Evolutionary conservation across 2,113 vertebrate species (phyloP), one percentile per base, ranked within the genome.

Genomic region (Eulemur macaco): DNA sequence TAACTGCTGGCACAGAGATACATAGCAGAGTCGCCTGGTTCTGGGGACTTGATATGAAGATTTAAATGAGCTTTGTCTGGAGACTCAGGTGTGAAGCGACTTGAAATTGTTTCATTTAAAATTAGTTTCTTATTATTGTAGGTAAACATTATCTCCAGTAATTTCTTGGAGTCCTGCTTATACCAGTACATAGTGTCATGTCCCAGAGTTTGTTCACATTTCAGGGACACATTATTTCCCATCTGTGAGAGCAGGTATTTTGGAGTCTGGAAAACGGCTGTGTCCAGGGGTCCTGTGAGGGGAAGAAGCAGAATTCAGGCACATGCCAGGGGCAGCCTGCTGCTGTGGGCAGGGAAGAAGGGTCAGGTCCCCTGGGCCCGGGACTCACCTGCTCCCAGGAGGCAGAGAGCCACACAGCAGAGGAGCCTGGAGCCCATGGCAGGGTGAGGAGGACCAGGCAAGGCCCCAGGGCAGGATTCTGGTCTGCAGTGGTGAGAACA

Each of bases 1-100:
- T 5, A 0, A 5, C 95, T 97, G 94, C 97, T 96, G 84, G 96
- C 87, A 60, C 97, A 98, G 47, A 97, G 6, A 25, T 96, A 96
- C 20, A 89, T 0, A 0, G 88, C 94, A 25, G 93, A 91, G 76
- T 97, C 95, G 0, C 37, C 77, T 1, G 2, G 71, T 42, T 95
- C 64, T 21, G 84, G 15, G 23, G 54, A 6, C 10, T 15, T 0
- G 6, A 96, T 1, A 0, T 42, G 52, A 37, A 98, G 91, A 9
- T 39, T 58, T 77, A 96, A 58, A 87, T 15, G 76, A 81, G 84
- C 15, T 23, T 93, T 92, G 82, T 92, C 42, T 5, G 15, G 25
- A 91, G 54, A 17, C 0, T 88, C 9, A 3, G 82, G 93, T 42
- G 34, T 86, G 91, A 97, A 97, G 12, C 54, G 21, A 25, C 39